Conservation (phyloP, 2,113 vertebrate species). For the Lagopus muta region DNA sequence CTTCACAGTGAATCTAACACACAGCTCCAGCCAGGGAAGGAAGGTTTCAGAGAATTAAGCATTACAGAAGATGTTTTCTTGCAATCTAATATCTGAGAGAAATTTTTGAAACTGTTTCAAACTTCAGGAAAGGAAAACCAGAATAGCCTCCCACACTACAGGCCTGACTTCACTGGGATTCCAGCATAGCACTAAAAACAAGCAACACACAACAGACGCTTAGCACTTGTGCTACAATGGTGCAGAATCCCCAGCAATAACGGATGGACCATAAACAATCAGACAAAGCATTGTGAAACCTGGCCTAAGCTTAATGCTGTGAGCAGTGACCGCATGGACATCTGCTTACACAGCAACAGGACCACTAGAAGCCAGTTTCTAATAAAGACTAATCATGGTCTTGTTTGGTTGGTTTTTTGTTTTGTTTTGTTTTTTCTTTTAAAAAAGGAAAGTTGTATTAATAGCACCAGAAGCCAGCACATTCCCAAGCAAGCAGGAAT, state of each 20-base stretch:
- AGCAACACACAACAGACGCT: not conserved
- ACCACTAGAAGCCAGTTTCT: not conserved
- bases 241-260: not conserved
- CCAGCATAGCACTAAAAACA: not conserved
- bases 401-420: too few species aligned
- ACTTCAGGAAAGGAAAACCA: not conserved
- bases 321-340: conserved; percentile 21
- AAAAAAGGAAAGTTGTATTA: not conserved
- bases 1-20: not conserved
- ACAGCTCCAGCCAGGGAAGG: not conserved
- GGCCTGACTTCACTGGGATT: not conserved
- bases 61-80: not conserved
- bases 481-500: not conserved
- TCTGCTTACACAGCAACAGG: conserved; percentile 11
- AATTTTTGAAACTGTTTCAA: not conserved
- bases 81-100: not conserved
- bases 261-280: not conserved
- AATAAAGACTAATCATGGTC: not conserved
- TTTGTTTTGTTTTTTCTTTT: not conserved
- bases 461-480: not conserved
- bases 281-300: conserved; percentile 36
- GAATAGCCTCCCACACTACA: not conserved
- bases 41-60: not conserved
- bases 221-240: not conserved
- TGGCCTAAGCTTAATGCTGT: not conserved